phyloP scores from a whole-genome alignment of 2,888 invertebrate genomes.

The Lepidocyrtinus sp. region DNA sequence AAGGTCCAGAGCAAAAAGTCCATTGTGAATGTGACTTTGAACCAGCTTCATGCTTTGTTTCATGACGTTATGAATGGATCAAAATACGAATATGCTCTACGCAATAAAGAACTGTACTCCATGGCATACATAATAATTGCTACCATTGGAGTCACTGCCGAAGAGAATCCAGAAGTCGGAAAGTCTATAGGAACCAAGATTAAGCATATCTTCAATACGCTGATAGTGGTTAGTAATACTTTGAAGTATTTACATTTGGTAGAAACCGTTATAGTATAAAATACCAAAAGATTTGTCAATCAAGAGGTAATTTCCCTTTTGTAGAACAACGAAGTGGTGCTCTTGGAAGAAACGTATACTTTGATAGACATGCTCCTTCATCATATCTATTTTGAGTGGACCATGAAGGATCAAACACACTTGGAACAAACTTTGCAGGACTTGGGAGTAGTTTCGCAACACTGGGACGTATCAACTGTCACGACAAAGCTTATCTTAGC shows the following conservation, averaged over 20 bases:
- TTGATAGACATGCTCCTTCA: slow-evolving; percentile 55
- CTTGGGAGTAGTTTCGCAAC: slow-evolving; percentile 45
- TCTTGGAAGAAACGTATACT: slow-evolving; percentile 53
- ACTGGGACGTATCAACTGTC: slow-evolving; percentile 65
- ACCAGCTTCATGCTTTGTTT: slow-evolving; percentile 51
- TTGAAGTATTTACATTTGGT: background rate
- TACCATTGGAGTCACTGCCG: slow-evolving; percentile 56
- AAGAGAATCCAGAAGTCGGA: slow-evolving; percentile 63
- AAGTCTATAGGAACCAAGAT: slow-evolving; percentile 41
- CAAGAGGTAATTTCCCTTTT: slow-evolving; percentile 15
- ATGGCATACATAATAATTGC: slow-evolving; percentile 64
- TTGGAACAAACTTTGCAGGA: slow-evolving; percentile 35
- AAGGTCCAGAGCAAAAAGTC: slow-evolving; percentile 45
- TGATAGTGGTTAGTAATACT: slow-evolving; percentile 29
- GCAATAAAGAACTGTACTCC: slow-evolving; percentile 65
- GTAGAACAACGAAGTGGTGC: slow-evolving; percentile 41
- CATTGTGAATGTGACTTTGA: slow-evolving; percentile 45
- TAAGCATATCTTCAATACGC: slow-evolving; percentile 51
- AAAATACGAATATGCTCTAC: slow-evolving; percentile 11
- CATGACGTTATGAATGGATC: slow-evolving; percentile 32
- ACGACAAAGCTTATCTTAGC: slow-evolving; percentile 51
- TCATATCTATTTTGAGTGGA: slow-evolving; percentile 57
- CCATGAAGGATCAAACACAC: slow-evolving; percentile 12
- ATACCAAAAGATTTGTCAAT: background rate
- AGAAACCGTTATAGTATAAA: too few species aligned